Base-by-base conservation (phyloP, 2,888 invertebrate genomes). In the Pyrochroa serraticornis region DNA sequence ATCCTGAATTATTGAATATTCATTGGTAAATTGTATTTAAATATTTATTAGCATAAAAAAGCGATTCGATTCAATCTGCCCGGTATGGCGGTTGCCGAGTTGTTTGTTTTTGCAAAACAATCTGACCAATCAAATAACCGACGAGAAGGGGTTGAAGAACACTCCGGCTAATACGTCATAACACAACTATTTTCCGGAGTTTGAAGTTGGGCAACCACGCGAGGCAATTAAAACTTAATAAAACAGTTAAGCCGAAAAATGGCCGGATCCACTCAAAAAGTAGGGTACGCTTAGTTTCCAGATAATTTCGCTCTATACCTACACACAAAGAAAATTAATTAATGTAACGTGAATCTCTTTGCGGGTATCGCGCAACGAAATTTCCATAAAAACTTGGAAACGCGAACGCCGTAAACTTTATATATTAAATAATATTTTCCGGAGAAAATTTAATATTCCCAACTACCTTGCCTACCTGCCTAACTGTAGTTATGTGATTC, bases 11-110 rank as follows among this genome's bases (percentile, higher is more conserved):
- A 55, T 48, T 56, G 44, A 56, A 56, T 56, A 56, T 56, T 56
- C 56, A 49, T 56, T 48, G 38, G 49, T 30, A 54, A 36, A 42
- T 36, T 43, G 30, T 47, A 39, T 48, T 56, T 49, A 56, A 55
- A 55, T 49, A 49, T 56, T 56, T 56, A 54, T 54, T 46, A 46
- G 41, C 45, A 52, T 52, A 52, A 52, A 52, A 52, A 52, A 38
- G 36, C 41, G 32, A 54, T 54, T 46, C 47, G 32, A 47, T 46
- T 54, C 41, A 49, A 49, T 49, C 41, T 49, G 39, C 30, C 30
- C 38, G 34, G 34, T 22, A n/a, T 22, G 22, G 22, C 22, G 22
- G 22, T 5, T 22, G 22, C 5, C 39, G 49, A 33, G 33, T 49
- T 49, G 34, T 49, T 49, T 39, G 33, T 34, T 49, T 41, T 31